Base-by-base conservation (phyloP, 2,113 vertebrate genomes). In the Aspiorhynchus laticeps region DNA sequence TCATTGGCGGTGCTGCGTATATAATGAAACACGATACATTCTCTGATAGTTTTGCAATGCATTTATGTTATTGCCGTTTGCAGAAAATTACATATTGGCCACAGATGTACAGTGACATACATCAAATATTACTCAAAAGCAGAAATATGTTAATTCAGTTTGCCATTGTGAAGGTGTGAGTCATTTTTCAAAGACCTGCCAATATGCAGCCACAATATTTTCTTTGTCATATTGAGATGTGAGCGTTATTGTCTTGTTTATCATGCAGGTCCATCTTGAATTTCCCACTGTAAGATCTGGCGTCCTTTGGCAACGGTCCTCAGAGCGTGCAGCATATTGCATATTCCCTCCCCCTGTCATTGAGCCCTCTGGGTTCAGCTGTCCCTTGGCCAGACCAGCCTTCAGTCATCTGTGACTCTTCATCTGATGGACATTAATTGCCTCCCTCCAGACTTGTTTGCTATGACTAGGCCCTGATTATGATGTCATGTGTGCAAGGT, bases 381-480 rank as follows among this genome's bases (percentile, higher is more conserved):
- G 56, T 88, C 31, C 61, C 75, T 71, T 61, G 43, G 74, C 33
- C 46, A 21, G 51, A 59, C 75, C 28, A 65, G 41, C 31, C 38
- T 24, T 79, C 75, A 61, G 51, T 67, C 74, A 69, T 63, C 80
- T 77, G 59, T 79, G 78, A 79, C 85, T 87, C 82, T 51, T 88
- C 43, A 77, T 86, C 67, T 79, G 71, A 87, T 69, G 77, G 61
- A 82, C 46, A 83, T 90, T 89, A 90, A 90, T 90, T 90, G 87
- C 88, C 69, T 87, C 89, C 85, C 90, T 75, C 86, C 79, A 90
- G 89, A 88, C 85, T 83, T 87, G 80, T 90, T 91, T 90, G 69
- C 82, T 85, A 48, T 77, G 74, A 31, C 61, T 79, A 43, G 19
- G 33, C 38, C 61, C 56, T 83, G 80, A 88, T 90, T 88, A 87